A percentile compares a stretch with the other conserved stretches of the same genome.
These are phyloP conservation scores for Nymphicus hollandicus DNA, from an alignment of 2,113 vertebrate genomes.

Conservation along the genomic window DNA sequence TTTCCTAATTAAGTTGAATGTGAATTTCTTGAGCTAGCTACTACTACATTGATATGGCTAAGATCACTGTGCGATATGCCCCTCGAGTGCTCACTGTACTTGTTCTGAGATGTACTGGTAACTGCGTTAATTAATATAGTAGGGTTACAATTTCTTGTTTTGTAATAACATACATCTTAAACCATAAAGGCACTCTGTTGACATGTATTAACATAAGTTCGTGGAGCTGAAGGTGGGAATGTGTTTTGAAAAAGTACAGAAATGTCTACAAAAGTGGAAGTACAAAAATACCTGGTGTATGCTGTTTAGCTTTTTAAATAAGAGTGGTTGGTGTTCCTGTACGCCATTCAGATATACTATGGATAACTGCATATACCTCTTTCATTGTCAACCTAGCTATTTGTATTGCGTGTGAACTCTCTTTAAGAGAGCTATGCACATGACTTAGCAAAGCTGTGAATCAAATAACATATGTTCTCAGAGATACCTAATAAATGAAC, in stretches of 20 bases:
- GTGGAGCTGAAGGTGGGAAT: not conserved
- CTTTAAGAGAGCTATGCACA: not conserved
- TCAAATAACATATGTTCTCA: not conserved
- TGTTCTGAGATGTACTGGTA: not conserved
- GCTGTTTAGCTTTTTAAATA: not conserved
- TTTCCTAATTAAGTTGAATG: not conserved
- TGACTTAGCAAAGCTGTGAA: not conserved
- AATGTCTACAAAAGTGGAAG: not conserved
- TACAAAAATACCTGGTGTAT: not conserved
- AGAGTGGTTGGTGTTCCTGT: not conserved
- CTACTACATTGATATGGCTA: rapidly evolving
- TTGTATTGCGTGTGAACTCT: not conserved
- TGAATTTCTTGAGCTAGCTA: not conserved
- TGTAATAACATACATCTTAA: not conserved
- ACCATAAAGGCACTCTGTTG: not conserved
- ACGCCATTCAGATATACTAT: rapidly evolving
- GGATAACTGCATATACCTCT: not conserved
- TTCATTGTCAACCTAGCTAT: not conserved
- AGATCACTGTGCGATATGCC: not conserved
- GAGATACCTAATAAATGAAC: not conserved
- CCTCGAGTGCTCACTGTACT: rapidly evolving
- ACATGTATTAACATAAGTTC: not conserved
- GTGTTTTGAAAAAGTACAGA: not conserved
- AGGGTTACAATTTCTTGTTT: not conserved
- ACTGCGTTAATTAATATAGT: not conserved